Evolutionary conservation across 1,140 invertebrate species (phyloP), one percentile per base, ranked within the genome.

Genomic region (Meloidogyne floridensis): DNA sequence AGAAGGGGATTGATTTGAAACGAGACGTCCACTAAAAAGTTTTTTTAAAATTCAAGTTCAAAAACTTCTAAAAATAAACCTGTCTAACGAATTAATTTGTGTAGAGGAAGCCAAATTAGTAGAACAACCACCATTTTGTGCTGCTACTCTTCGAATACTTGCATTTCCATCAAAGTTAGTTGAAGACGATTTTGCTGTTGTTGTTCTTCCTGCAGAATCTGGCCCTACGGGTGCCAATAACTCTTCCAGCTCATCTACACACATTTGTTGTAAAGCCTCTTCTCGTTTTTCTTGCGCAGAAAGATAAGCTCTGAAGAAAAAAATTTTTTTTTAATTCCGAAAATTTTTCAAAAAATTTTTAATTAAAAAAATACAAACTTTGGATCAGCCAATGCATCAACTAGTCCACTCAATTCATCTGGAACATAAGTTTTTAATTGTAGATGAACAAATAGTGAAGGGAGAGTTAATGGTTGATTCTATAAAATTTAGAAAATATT

Each of bases 401-500:
- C 98, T 88, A 99, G 94, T 91, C 95, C 95, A 93, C 96, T 95
- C 90, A 98, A 95, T 80, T 97, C 97, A 92, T 99, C 97, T 76
- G 98, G 98, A 81, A 99, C 96, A 92, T 99, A 99, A 85, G 99
- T 99, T 92, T 99, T 99, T 70, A 99, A 93, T 91, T 98, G 96
- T 87, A 99, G 97, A 90, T 98, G 96, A 91, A 97, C 98, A 91
- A 99, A 99, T 76, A 99, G 91, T 94, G 98, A 99, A 65, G 97
- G 96, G 84, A 99, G 92, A 2, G 96, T 97, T 94, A 98, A 96
- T 53, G 97, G 96, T 91, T 99, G 98, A 91, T 99, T 99, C 59
- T 65, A 15, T 5, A 59, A 96, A 96, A 65, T 18, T 65, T n/a
- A 6, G 0, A 47, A 47, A 47, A 7, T 47, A 65, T n/a, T 65